Percentiles rank a stretch among this genome's conserved stretches.
Evolutionary conservation across 2,797 vertebrate species (phyloP).

Genomic region (Pseudomugil gertrudae): DNA sequence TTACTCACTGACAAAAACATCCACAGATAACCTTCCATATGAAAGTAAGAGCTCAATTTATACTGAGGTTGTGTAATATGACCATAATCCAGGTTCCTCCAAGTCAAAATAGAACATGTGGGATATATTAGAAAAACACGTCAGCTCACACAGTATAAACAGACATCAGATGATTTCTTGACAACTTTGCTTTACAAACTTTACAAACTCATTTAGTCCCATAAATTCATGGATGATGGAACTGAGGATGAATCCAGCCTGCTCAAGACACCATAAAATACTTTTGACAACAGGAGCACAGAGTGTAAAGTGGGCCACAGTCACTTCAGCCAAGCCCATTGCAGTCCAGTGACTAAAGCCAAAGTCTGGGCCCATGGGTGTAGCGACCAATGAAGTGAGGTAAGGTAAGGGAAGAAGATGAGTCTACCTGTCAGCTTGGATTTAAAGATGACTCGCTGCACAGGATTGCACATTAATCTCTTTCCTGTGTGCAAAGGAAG

Average conservation of each 20-base stretch:
- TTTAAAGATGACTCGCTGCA: slow-evolving; percentile 36
- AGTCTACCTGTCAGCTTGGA: slow-evolving; percentile 39
- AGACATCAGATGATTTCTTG: slow-evolving; percentile 2
- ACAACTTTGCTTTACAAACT: slow-evolving; percentile 7
- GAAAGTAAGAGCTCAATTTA: slow-evolving; percentile 66
- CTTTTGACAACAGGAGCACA: slow-evolving; percentile 51
- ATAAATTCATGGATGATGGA: slow-evolving; percentile 18
- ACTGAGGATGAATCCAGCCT: slow-evolving; percentile 32
- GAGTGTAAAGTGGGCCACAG: slow-evolving; percentile 52
- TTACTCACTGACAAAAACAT: slow-evolving; percentile 63
- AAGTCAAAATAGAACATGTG: slow-evolving; percentile 34
- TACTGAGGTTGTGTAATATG: slow-evolving; percentile 71
- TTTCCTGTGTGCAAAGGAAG: slow-evolving; percentile 9
- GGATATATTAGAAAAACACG: slow-evolving; percentile 31
- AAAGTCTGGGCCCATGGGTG: slow-evolving; percentile 37
- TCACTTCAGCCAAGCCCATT: slow-evolving; percentile 44
- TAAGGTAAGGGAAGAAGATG: slow-evolving; percentile 17
- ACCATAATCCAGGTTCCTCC: slow-evolving; percentile 40
- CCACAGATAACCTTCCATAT: slow-evolving; percentile 49
- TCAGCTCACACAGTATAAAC: neutral
- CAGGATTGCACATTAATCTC: slow-evolving; percentile 6
- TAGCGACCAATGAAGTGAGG: slow-evolving; percentile 10
- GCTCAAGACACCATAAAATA: slow-evolving; percentile 46
- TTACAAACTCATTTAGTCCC: slow-evolving; percentile 24
- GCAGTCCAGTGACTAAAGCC: slow-evolving; percentile 32